Base-by-base conservation (phyloP, 2,888 invertebrate genomes). In the Eupithecia abbreviata region DNA sequence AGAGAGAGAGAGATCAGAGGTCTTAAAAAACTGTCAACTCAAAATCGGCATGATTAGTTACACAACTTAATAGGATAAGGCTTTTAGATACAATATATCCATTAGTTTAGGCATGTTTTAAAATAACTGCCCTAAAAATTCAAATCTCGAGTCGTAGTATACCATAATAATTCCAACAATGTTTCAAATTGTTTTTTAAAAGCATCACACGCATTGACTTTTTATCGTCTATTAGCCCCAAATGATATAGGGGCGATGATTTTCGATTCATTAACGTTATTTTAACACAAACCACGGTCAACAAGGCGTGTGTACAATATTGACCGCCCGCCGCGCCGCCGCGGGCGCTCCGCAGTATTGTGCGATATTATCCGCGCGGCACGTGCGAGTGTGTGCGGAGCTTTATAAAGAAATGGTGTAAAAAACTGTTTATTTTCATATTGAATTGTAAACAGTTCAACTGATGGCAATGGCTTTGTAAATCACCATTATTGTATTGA, bases 311-410 rank as follows among this genome's bases (percentile, higher is more conserved):
- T 62, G 55, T 49, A 68, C 81, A 82, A 84, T 84, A 80, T 66
- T 71, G 77, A 82, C 73, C 80, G 72, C 90, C 89, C 86, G 89
- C 85, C 75, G 90, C 49, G 89, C 51, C 87, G 87, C 91, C 89
- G 88, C 90, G 87, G 90, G 91, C 85, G 84, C 69, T 77, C 83
- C 84, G 82, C 88, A 87, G 89, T 90, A 87, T 91, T 86, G 89
- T 82, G 86, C 85, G 84, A 86, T 83, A 86, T 83, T 87, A 87
- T 83, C 15, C 85, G 83, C 82, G 79, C 83, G 78, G 87, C 90
- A 88, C 90, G 90, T 87, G 90, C 82, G 79, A 82, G 80, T 90
- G 88, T 88, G 85, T 81, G 85, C 80, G 83, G 82, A 77, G 82
- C 88, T 88, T 90, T 86, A 86, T 80, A 71, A 73, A 62, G 49